phyloP scores from a whole-genome alignment of 2,797 vertebrate genomes.

The Emys orbicularis region DNA sequence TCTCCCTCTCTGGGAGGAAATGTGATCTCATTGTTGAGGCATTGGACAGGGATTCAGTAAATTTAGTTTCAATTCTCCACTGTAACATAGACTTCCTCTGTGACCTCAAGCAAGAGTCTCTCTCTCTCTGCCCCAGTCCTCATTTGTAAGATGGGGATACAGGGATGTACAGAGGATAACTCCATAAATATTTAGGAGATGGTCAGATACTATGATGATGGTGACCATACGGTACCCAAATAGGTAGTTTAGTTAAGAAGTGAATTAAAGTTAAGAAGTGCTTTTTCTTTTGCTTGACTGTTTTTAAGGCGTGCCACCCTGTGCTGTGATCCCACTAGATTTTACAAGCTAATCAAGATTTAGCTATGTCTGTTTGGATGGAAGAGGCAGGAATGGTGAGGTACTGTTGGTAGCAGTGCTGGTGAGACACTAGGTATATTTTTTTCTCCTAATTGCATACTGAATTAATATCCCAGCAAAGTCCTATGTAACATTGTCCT shows the following conservation, averaged over 20 bases:
- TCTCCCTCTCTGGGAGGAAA: not conserved
- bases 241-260: not conserved
- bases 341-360: not conserved
- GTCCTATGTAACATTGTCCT: not conserved
- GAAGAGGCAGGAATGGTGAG: not conserved
- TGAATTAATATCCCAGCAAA: slow-evolving; percentile 6
- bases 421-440: not conserved
- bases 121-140: not conserved
- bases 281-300: not conserved
- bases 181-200: not conserved
- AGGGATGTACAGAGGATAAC: not conserved
- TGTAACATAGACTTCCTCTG: not conserved
- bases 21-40: not conserved
- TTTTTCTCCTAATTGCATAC: not conserved
- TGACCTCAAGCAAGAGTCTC: not conserved
- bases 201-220: not conserved
- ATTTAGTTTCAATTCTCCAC: not conserved
- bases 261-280: not conserved
- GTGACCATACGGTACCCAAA: not conserved
- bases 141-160: not conserved
- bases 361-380: not conserved
- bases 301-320: not conserved
- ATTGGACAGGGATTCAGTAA: not conserved
- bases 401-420: not conserved
- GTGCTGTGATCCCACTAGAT: not conserved